Evolutionary conservation across 1,140 invertebrate species (phyloP), one percentile per base, ranked within the genome.

Genomic region (Aphaenogaster rudis): DNA sequence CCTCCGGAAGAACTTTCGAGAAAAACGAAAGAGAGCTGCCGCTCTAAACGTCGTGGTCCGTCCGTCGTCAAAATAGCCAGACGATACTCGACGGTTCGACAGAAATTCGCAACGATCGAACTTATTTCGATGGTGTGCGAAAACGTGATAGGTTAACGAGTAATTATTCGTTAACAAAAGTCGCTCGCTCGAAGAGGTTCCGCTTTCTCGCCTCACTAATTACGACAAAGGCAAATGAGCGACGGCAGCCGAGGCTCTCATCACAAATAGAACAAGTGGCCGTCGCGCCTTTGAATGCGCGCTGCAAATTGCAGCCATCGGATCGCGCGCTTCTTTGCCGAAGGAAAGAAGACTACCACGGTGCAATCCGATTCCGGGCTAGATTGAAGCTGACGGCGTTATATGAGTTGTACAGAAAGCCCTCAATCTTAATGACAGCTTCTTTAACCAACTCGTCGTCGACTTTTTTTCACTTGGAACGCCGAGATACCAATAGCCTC

Each of bases 231-330:
- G 54, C 48, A 64, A 79, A 69, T 42, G 76, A 79, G 57, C 42
- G 42, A 48, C 64, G 36, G 36, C 48, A 78, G 63, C 52, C 21
- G 50, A 54, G 42, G 67, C 69, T 84, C 80, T 50, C 42, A 42
- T 84, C 28, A 13, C 50, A 79, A 88, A 85, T 86, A 86, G 87
- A 59, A 74, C 74, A 54, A 85, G 76, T 88, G 64, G 76, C 52
- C 9, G 42, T 3, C 39, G 64, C n/a, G 64, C 42, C 69, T 84
- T 84, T 84, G 80, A 82, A 82, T 45, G 54, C 42, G 21, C 80
- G 52, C 80, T 82, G 80, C 80, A 74, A 84, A 84, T 72, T 71
- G 67, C 69, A 84, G 33, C n/a, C n/a, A 45, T 48, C 59, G 74
- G 76, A 69, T 88, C 79, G 86, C 7, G 15, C 48, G 39, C 61